These are phyloP conservation scores for Margarornis squamiger DNA, from an alignment of 2,797 vertebrate species.

Conservation along the genomic window DNA sequence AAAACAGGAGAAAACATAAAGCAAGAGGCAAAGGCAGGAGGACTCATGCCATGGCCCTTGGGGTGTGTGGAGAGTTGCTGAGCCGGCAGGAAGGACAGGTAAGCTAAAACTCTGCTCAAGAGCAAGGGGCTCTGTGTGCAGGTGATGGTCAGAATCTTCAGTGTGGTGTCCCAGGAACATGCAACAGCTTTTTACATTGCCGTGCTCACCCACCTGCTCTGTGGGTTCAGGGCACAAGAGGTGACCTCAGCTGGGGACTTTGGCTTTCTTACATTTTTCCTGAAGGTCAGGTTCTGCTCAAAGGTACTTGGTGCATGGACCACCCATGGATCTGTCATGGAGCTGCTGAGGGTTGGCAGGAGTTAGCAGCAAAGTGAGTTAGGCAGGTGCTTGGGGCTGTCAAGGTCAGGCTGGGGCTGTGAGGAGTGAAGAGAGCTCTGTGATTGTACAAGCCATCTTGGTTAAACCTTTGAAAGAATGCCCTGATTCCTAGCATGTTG, in stretches of 20 bases:
- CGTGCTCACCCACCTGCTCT: neutral
- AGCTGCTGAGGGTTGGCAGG: neutral
- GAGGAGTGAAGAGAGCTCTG: neutral
- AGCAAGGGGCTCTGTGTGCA: neutral
- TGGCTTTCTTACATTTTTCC: neutral
- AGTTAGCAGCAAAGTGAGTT: neutral
- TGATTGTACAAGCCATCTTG: neutral
- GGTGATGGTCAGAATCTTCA: neutral
- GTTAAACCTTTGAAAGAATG: neutral
- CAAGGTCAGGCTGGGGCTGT: fast-evolving
- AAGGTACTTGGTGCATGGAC: fast-evolving
- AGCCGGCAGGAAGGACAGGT: fast-evolving
- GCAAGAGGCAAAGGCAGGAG: neutral
- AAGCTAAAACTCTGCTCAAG: neutral
- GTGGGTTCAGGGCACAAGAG: neutral
- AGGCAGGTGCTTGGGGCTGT: neutral
- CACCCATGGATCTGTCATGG: neutral
- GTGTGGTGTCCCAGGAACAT: neutral
- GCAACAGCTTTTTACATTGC: neutral
- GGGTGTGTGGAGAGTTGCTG: fast-evolving
- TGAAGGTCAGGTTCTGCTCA: neutral
- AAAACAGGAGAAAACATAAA: neutral
- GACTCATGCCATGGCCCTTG: fast-evolving
- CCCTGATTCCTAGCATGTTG: neutral
- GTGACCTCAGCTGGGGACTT: neutral